These are phyloP conservation scores for Paratrypauchen microcephalus DNA, from an alignment of 2,797 vertebrate species.

Conservation along the genomic window DNA sequence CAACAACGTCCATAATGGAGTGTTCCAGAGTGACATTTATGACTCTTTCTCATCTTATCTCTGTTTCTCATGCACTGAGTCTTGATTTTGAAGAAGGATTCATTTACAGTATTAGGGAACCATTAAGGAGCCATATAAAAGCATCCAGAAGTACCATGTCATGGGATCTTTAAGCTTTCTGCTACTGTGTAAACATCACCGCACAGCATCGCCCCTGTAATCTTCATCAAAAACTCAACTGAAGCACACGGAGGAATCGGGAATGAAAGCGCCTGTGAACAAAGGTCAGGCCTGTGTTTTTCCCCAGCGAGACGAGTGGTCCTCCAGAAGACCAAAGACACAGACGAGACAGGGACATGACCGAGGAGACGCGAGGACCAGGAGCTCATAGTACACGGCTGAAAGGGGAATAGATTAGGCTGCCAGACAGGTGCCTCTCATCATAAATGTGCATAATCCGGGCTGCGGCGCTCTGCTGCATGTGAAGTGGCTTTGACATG, in stretches of 20 bases:
- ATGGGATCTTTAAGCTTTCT: too few species aligned
- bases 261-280: conserved; percentile 32
- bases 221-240: conserved; percentile 1
- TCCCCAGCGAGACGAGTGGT: conserved; percentile 34
- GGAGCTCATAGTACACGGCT: conserved; percentile 13
- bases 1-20: too few species aligned
- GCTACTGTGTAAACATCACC: not conserved
- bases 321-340: conserved; percentile 45
- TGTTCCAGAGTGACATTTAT: too few species aligned
- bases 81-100: too few species aligned
- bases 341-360: conserved; percentile 37
- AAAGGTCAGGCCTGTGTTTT: conserved; percentile 60
- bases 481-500: conserved; percentile 21
- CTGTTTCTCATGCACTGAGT: too few species aligned
- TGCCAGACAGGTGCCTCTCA: conserved; percentile 50
- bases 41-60: too few species aligned
- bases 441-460: conserved; percentile 53
- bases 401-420: conserved; percentile 43
- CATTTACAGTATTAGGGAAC: too few species aligned
- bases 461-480: not conserved
- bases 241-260: conserved; percentile 23
- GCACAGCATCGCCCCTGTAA: not conserved
- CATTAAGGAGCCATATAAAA: too few species aligned
- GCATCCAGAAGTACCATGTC: too few species aligned
- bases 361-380: conserved; percentile 51